These are phyloP conservation scores for Drosophila bunnanda DNA, from an alignment of 2,888 invertebrate genomes.

Conservation along the genomic window DNA sequence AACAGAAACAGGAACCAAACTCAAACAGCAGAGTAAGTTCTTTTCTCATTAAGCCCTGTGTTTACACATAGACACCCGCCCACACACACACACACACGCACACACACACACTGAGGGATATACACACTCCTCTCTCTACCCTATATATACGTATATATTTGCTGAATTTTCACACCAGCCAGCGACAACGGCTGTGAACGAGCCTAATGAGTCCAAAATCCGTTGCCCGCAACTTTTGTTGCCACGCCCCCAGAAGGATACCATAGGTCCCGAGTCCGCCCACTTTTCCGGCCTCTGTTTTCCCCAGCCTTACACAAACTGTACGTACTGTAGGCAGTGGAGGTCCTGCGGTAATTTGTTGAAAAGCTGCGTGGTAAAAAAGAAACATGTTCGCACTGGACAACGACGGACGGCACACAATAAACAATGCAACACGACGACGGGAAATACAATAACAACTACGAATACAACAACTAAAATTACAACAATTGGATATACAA, in stretches of 20 bases:
- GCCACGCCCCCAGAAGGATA: constrained; percentile 29
- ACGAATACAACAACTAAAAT: constrained; percentile 11
- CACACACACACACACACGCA: constrained; percentile 18
- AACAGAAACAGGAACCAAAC: constrained; percentile 49
- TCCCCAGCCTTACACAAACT: neutral
- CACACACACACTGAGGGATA: constrained; percentile 5
- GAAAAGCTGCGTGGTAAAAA: constrained; percentile 64
- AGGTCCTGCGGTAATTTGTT: constrained; percentile 63
- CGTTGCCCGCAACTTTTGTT: constrained; percentile 67
- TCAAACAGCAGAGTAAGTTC: constrained; percentile 74
- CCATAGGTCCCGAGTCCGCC: constrained; percentile 16
- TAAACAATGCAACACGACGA: constrained; percentile 17
- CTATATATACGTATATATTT: constrained; percentile 35
- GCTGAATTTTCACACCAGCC: constrained; percentile 71
- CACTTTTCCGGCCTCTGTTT: constrained; percentile 7
- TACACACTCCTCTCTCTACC: constrained; percentile 9
- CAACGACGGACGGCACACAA: constrained; percentile 19
- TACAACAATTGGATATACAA: constrained; percentile 21
- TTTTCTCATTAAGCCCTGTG: constrained; percentile 75
- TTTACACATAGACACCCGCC: constrained; percentile 56
- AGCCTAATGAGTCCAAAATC: constrained; percentile 74
- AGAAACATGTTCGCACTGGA: constrained; percentile 50
- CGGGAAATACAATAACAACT: constrained; percentile 12
- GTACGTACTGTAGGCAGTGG: constrained; percentile 12
- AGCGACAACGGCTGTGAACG: constrained; percentile 42